Evolutionary conservation across 2,888 invertebrate genomes (phyloP).

Genomic region (Eupeodes latifasciatus): DNA sequence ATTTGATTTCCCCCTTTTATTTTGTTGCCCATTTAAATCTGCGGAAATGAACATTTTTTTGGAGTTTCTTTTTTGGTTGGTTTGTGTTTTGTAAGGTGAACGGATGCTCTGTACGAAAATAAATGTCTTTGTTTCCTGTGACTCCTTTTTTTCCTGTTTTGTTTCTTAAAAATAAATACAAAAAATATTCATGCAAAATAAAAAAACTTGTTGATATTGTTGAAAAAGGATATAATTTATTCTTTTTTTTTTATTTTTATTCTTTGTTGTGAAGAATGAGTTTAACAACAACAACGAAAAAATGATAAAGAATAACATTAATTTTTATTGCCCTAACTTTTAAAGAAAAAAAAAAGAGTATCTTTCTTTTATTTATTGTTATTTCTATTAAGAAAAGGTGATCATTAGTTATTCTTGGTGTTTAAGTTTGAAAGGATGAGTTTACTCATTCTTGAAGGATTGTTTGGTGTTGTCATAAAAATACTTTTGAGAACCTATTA

Average conservation of each 20-base stretch:
- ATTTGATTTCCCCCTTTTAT: constrained; percentile 39
- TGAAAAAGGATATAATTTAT: neutral
- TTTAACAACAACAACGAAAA: neutral
- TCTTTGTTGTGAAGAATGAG: neutral
- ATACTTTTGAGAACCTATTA: too few species aligned
- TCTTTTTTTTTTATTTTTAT: neutral
- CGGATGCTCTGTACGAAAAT: neutral
- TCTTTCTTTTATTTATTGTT: neutral
- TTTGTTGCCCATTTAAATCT: constrained; percentile 12
- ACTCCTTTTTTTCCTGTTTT: neutral
- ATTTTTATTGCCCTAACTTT: neutral
- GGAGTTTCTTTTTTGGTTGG: neutral
- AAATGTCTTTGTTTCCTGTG: constrained; percentile 1
- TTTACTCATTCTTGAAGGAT: too few species aligned
- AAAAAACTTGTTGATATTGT: constrained; percentile 26
- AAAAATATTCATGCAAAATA: neutral
- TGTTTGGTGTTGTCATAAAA: too few species aligned
- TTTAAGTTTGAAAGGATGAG: neutral
- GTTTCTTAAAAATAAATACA: neutral
- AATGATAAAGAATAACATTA: neutral
- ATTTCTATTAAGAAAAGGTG: neutral
- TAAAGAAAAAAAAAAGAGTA: neutral
- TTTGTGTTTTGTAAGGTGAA: neutral
- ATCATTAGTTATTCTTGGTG: neutral
- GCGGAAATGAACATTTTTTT: constrained; percentile 47